Evolutionary conservation across 92 coral and sea anemone genomes (phyloP), one percentile per base, ranked within the genome.

Genomic region (Paramuricea clavata): DNA sequence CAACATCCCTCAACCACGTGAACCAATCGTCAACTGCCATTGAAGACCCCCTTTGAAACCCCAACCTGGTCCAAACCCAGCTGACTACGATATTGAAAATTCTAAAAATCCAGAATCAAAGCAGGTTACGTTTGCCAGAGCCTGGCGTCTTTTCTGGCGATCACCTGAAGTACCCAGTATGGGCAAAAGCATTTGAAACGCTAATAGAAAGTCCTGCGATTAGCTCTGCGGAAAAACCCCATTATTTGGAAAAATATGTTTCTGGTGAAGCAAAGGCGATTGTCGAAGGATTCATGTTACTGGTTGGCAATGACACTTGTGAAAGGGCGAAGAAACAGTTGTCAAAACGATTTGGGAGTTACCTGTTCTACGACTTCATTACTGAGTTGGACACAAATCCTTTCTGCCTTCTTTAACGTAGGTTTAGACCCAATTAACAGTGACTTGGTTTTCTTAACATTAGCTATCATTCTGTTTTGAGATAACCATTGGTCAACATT

Each of bases 221-320:
- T 32, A 35, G n/a, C 25, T 33, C 49, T 0, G 71, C 84, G 5
- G 74, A 79, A 32, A 56, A 30, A 79, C 41, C 54, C 6, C 84
- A 79, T 32, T 79, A 21, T 28, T 49, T 76, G 64, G 81, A 44
- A 76, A 76, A 49, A 12, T 6, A 76, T 26, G 81, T 76, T 21
- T 41, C 60, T 1, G 81, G 81, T 4, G 81, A 76, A 43, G 81
- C 81, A 9, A 76, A 76, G 81, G 62, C 57, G 41, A 13, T 76
- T 6, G 62, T 49, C 30, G 64, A 76, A 76, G 65, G 81, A 49
- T 76, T 41, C 44, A 49, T 76, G 65, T 49, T 76, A 27, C 57
- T 42, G 5, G 65, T 42, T 23, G 65, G 62, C 9, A 28, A 76
- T 21, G 81, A 76, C 16, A 67, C 81, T 41, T 76, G 41, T 12